Evolutionary conservation across 2,113 vertebrate species (phyloP).

Genomic region (Hypanus sabinus): DNA sequence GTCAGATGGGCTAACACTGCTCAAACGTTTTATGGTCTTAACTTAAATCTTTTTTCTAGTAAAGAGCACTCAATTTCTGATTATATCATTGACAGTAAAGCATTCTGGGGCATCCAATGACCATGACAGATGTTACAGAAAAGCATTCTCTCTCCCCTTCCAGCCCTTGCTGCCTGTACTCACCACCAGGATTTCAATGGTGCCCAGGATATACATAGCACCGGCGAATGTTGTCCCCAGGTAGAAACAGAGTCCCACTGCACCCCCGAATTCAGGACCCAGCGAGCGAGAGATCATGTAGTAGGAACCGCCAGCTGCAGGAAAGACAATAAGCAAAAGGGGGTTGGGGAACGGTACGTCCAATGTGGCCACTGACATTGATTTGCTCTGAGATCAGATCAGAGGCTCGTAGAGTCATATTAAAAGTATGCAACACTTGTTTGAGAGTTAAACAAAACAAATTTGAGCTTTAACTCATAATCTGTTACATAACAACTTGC

Average conservation of each 20-base stretch:
- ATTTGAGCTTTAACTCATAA: neutral
- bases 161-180: slow-evolving; percentile 42
- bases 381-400: neutral
- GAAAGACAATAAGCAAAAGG: neutral
- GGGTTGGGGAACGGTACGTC: too few relatives aligned
- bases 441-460: neutral
- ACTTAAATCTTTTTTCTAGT: neutral
- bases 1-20: too few relatives aligned
- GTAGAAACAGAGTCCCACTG: slow-evolving; percentile 97
- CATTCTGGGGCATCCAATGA: neutral
- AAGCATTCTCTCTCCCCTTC: neutral
- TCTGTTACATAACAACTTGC: neutral
- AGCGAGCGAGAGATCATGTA: slow-evolving; percentile 98
- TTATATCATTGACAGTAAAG: neutral
- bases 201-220: slow-evolving; percentile 98
- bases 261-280: slow-evolving; percentile 93
- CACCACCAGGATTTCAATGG: slow-evolving; percentile 95
- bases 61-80: too few relatives aligned
- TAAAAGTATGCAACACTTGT: neutral
- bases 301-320: slow-evolving; percentile 86
- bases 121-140: neutral
- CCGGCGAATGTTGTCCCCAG: slow-evolving; percentile 93
- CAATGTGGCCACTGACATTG: neutral
- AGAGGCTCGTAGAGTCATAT: neutral
- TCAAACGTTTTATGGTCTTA: too few relatives aligned